Conservation (phyloP, 2,888 invertebrate species). For the Deilephila porcellus region DNA sequence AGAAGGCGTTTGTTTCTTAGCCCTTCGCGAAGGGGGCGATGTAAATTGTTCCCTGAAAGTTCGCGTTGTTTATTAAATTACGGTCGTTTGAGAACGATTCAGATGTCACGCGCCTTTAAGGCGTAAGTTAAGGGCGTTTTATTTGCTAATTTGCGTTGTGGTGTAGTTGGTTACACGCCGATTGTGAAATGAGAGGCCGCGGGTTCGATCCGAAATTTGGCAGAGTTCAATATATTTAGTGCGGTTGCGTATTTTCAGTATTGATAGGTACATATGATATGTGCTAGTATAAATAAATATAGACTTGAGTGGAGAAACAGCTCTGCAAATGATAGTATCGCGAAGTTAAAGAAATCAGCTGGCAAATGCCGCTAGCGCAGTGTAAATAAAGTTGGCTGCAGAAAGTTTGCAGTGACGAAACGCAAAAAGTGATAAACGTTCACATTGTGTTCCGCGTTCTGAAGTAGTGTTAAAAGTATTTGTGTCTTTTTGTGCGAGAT, state of each 20-base stretch:
- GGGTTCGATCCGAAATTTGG: no score
- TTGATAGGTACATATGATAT: no score
- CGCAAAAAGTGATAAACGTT: slow-evolving; percentile 28
- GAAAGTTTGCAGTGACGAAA: slow-evolving; percentile 13
- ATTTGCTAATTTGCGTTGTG: neutral
- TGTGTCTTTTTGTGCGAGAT: slow-evolving; percentile 33
- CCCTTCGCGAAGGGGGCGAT: slow-evolving; percentile 43
- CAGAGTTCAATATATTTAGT: no score
- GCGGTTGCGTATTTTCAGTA: no score
- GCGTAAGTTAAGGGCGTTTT: slow-evolving; percentile 26
- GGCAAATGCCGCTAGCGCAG: neutral
- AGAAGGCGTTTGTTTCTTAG: slow-evolving; percentile 42
- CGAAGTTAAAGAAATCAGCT: neutral
- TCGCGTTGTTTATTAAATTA: slow-evolving; percentile 60
- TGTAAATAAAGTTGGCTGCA: slow-evolving; percentile 13
- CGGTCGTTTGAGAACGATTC: slow-evolving; percentile 45
- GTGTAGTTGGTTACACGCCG: no score
- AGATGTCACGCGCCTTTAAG: slow-evolving; percentile 39
- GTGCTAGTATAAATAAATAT: no score
- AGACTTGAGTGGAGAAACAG: neutral
- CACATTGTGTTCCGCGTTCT: slow-evolving; percentile 42
- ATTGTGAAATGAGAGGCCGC: no score
- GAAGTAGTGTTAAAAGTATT: slow-evolving; percentile 39
- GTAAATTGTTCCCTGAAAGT: slow-evolving; percentile 59
- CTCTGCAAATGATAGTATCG: neutral